Percentiles rank a stretch among this genome's conserved stretches.
Conservation (phyloP, 2,113 vertebrate species). For the Microcebus tavaratra region DNA sequence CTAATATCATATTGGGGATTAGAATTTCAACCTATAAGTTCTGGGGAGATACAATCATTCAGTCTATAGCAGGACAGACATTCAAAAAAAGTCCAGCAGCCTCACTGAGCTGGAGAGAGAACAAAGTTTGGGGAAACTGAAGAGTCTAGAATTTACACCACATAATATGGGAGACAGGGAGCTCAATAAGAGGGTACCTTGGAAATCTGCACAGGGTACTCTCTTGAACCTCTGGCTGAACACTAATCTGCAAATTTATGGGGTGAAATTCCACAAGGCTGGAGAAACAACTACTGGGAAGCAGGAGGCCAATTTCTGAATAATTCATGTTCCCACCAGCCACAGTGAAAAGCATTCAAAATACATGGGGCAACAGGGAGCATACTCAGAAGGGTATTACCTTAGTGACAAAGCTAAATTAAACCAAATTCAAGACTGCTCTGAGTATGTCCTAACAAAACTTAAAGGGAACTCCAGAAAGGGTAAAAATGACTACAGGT, state of each 20-base stretch:
- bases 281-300: not conserved
- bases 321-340: not conserved
- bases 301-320: not conserved
- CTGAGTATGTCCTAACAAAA: not conserved
- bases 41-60: not conserved
- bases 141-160: not conserved
- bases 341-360: not conserved
- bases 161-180: not conserved
- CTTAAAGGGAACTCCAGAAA: slow-evolving; percentile 8
- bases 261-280: not conserved
- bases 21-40: not conserved
- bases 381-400: not conserved
- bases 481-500: not conserved
- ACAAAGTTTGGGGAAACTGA: not conserved
- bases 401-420: not conserved
- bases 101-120: not conserved
- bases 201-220: not conserved
- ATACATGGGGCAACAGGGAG: not conserved
- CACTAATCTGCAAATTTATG: not conserved
- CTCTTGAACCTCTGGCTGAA: not conserved
- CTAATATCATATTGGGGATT: not conserved
- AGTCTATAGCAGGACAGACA: not conserved
- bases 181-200: not conserved
- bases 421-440: not conserved
- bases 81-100: not conserved